A percentile compares a stretch with the other conserved stretches of the same genome.
These are phyloP conservation scores for Drosophila longiperda DNA, from an alignment of 2,888 invertebrate genomes.

Conservation along the genomic window DNA sequence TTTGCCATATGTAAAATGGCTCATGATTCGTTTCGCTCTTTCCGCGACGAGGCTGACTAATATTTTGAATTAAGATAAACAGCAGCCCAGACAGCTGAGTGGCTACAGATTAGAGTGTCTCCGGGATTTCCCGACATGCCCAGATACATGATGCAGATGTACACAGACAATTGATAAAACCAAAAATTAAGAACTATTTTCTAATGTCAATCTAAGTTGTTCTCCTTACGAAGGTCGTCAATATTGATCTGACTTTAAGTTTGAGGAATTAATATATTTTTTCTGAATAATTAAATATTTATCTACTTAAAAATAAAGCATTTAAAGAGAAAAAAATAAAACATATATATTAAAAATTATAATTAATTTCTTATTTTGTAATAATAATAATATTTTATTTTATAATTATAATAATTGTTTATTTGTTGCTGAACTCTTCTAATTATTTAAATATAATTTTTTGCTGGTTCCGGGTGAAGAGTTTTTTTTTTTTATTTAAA, in stretches of 20 bases:
- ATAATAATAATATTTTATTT: no score
- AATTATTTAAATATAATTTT: not conserved
- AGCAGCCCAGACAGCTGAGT: conserved; percentile 35
- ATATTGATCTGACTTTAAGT: not conserved
- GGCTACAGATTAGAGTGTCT: conserved; percentile 22
- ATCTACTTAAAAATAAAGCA: not conserved
- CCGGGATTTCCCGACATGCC: conserved; percentile 55
- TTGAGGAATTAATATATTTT: not conserved
- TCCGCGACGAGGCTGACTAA: conserved; percentile 40
- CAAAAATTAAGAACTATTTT: not conserved
- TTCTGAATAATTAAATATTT: not conserved
- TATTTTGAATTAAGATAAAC: conserved; percentile 51
- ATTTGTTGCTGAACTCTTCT: not conserved
- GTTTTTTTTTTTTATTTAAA: no score
- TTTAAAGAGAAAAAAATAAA: not conserved
- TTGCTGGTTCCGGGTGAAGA: no score
- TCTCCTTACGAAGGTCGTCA: not conserved
- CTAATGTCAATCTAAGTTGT: not conserved
- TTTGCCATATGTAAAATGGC: conserved; percentile 41
- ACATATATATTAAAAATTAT: no score
- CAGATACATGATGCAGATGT: not conserved
- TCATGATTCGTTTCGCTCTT: conserved; percentile 10
- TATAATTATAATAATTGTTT: not conserved
- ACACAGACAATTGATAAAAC: not conserved
- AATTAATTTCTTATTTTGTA: no score